Conservation (phyloP, 2,113 vertebrate species). For the Nerophis lumbriciformis region DNA sequence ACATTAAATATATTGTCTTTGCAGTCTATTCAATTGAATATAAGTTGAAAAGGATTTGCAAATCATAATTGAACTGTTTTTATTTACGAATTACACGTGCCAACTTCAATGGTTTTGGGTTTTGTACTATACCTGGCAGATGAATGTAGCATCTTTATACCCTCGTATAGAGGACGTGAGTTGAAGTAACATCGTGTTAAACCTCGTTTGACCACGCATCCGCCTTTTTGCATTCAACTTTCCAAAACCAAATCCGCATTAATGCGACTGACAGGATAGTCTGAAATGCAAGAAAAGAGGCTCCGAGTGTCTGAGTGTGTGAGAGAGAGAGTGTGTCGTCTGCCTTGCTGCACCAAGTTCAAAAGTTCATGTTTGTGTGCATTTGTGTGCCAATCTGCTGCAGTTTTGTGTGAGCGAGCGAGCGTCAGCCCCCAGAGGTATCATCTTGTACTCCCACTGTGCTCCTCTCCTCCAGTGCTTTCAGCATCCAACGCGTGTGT, state of each 20-base stretch:
- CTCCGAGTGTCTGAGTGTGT: not conserved
- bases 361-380: constrained; percentile 14
- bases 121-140: too few relatives aligned
- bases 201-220: not conserved
- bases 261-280: not conserved
- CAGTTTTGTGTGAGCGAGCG: not conserved
- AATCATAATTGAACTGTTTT: too few relatives aligned
- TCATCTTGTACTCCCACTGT: constrained; percentile 48
- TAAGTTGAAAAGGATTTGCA: too few relatives aligned
- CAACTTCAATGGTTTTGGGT: too few relatives aligned
- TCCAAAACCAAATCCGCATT: not conserved
- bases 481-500: constrained; percentile 31
- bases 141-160: not conserved
- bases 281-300: not conserved
- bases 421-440: constrained; percentile 30
- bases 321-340: not conserved
- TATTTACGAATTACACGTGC: too few relatives aligned
- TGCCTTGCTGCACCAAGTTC: not conserved
- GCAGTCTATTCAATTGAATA: too few relatives aligned
- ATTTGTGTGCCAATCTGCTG: not conserved
- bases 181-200: not conserved
- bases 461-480: constrained; percentile 32
- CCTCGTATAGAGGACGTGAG: not conserved
- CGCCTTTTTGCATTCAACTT: not conserved
- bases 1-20: too few relatives aligned